A percentile compares a stretch with the other conserved stretches of the same genome.
Evolutionary conservation across 2,888 invertebrate species (phyloP).

Genomic region (Heliconius sara): DNA sequence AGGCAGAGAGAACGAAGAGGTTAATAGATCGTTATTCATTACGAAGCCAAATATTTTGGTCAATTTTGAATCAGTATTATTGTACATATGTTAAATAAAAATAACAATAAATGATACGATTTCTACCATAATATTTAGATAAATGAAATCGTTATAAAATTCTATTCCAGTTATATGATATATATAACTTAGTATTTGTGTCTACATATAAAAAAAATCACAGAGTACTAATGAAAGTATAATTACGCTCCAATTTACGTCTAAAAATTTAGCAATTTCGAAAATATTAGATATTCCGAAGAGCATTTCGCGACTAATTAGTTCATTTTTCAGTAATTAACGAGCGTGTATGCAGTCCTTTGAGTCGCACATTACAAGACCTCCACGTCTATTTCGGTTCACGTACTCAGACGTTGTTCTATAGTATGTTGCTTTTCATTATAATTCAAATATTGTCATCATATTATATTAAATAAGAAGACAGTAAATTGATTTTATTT

Average conservation of each 20-base stretch:
- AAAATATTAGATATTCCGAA: background rate
- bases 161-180: too few species aligned
- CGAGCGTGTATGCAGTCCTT: conserved; percentile 13
- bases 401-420: background rate
- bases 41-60: too few species aligned
- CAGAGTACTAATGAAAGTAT: background rate
- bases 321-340: conserved; percentile 19
- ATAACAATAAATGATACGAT: too few species aligned
- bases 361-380: conserved; percentile 5
- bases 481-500: background rate
- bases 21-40: too few species aligned
- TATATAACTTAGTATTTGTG: too few species aligned
- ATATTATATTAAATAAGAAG: background rate
- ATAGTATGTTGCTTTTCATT: background rate
- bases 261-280: background rate
- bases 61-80: too few species aligned
- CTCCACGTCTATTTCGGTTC: background rate
- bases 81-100: too few species aligned
- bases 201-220: background rate
- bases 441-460: background rate
- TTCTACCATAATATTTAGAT: too few species aligned
- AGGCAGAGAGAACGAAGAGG: too few species aligned
- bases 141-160: too few species aligned
- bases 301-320: conserved; percentile 11
- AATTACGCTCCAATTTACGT: background rate